phyloP scores from a whole-genome alignment of 2,113 vertebrate genomes.

The Haemorhous mexicanus region DNA sequence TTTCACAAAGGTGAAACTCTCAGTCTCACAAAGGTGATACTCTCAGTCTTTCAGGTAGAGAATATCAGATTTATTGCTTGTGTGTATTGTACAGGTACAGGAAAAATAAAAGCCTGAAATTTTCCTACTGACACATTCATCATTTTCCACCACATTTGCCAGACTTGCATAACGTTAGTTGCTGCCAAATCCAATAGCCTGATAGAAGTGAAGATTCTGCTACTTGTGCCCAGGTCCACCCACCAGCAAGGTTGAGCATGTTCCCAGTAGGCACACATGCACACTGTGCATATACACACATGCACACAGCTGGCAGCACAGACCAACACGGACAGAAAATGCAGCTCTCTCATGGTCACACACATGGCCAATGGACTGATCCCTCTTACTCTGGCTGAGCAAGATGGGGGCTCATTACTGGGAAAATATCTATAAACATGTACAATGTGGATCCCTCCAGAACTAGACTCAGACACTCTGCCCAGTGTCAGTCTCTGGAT shows the following conservation, averaged over 20 bases:
- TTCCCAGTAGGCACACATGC: neutral
- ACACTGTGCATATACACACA: neutral
- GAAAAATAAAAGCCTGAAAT: neutral
- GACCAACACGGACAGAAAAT: neutral
- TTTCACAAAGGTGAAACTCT: neutral
- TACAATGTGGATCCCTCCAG: neutral
- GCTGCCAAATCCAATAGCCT: neutral
- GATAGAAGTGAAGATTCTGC: neutral
- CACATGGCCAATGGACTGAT: neutral
- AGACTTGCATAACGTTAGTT: neutral
- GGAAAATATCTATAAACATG: neutral
- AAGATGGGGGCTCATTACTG: neutral
- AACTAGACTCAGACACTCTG: neutral
- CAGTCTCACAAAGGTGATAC: neutral
- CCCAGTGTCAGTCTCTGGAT: no score
- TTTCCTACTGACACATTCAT: neutral
- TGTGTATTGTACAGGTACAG: neutral
- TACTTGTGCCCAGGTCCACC: neutral
- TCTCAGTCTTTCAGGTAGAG: neutral
- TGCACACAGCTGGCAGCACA: neutral
- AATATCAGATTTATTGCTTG: neutral
- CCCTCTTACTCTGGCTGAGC: neutral
- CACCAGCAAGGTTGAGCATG: neutral
- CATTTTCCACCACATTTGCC: neutral
- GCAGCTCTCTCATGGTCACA: neutral